Conservation (phyloP, 2,888 invertebrate species). For the Protodeltote pygarga region DNA sequence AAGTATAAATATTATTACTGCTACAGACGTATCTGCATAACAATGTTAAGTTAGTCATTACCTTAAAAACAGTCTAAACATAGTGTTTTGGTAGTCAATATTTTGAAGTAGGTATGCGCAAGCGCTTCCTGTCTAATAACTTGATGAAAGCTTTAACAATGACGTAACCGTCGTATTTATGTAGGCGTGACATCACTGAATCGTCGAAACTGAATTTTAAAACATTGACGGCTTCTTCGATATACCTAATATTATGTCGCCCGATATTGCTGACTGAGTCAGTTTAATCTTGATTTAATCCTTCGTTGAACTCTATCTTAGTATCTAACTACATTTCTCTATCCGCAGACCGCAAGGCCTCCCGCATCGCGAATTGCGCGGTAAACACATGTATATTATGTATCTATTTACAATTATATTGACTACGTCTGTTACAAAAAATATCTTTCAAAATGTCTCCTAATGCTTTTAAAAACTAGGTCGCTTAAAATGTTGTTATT, state of each 20-base stretch:
- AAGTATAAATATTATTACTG: no score
- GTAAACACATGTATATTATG: conserved; percentile 4
- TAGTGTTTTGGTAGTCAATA: conserved; percentile 8
- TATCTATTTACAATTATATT: background rate
- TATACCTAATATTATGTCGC: no score
- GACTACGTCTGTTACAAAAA: background rate
- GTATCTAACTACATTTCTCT: conserved; percentile 13
- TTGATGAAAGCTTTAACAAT: conserved; percentile 38
- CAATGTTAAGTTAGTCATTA: background rate
- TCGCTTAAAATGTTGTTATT: conserved; percentile 34
- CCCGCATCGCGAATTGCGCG: conserved; percentile 32
- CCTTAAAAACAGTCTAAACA: background rate
- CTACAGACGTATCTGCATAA: no score
- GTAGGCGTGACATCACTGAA: conserved; percentile 47
- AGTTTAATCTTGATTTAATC: background rate
- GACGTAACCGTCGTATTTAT: conserved; percentile 57
- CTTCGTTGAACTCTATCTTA: conserved; percentile 8
- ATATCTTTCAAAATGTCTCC: conserved; percentile 7
- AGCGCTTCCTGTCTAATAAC: conserved; percentile 20
- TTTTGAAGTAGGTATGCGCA: conserved; percentile 2
- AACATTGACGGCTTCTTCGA: conserved; percentile 54
- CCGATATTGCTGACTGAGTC: conserved; percentile 10
- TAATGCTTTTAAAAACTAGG: conserved; percentile 40
- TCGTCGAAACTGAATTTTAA: conserved; percentile 45
- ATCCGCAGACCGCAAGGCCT: conserved; percentile 26